These are phyloP conservation scores for Drosophila anomalata DNA, from an alignment of 2,888 invertebrate species.

Conservation along the genomic window DNA sequence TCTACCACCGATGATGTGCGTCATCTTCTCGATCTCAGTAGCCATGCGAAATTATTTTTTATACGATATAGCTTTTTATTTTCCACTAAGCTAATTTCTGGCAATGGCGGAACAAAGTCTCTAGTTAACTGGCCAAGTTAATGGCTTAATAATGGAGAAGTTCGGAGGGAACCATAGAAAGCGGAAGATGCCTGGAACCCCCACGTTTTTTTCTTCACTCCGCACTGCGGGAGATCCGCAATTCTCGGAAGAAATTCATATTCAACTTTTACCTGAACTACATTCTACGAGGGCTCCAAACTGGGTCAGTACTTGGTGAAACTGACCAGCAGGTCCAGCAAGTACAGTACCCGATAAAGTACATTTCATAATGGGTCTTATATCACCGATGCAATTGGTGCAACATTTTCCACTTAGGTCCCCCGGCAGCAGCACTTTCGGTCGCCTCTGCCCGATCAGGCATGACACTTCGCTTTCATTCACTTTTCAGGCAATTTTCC, in stretches of 20 bases:
- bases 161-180: constrained; percentile 19
- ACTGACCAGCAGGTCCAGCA: not conserved
- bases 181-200: constrained; percentile 34
- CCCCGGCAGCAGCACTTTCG: constrained; percentile 6
- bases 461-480: constrained; percentile 37
- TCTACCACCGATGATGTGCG: constrained; percentile 59
- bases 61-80: constrained; percentile 19
- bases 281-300: constrained; percentile 3
- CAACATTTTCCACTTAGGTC: constrained; percentile 4
- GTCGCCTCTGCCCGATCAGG: constrained; percentile 33
- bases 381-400: constrained; percentile 22
- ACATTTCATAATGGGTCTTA: constrained; percentile 35
- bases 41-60: constrained; percentile 35
- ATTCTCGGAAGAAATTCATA: constrained; percentile 22
- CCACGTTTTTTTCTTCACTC: constrained; percentile 1
- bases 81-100: constrained; percentile 22
- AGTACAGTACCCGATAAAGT: not conserved
- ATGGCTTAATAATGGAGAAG: constrained; percentile 71
- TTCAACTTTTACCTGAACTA: constrained; percentile 20
- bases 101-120: constrained; percentile 4
- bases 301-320: constrained; percentile 10
- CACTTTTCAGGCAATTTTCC: constrained; percentile 42
- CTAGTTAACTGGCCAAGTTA: constrained; percentile 40
- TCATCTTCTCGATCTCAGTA: constrained; percentile 22
- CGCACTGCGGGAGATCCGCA: constrained; percentile 17